These are phyloP conservation scores for Chloroceryle inda DNA, from an alignment of 2,797 vertebrate species.

Conservation along the genomic window DNA sequence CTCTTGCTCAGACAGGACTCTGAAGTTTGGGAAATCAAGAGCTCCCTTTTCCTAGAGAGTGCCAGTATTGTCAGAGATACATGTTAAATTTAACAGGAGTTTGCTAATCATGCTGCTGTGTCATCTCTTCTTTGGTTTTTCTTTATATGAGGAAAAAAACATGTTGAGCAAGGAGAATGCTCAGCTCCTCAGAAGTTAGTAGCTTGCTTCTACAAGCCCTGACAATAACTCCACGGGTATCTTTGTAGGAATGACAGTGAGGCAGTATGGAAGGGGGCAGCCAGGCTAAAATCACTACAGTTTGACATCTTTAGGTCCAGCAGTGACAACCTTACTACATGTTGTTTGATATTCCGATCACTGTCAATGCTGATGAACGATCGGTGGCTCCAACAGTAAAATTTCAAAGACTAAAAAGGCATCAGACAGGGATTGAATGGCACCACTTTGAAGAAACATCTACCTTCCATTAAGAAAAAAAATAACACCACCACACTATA, in stretches of 20 bases:
- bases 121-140: neutral
- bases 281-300: neutral
- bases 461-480: neutral
- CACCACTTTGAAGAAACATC: neutral
- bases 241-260: neutral
- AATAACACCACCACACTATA: neutral
- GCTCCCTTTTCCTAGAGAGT: neutral
- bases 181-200: neutral
- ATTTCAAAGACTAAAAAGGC: neutral
- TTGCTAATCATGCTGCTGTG: neutral
- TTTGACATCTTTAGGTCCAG: neutral
- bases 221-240: neutral
- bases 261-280: neutral
- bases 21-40: neutral
- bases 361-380: neutral
- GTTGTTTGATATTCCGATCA: neutral
- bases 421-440: neutral
- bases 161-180: neutral
- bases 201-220: neutral
- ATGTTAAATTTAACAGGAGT: neutral
- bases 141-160: neutral
- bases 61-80: neutral
- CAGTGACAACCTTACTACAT: neutral
- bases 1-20: neutral
- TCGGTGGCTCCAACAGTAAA: neutral